Base-by-base conservation (phyloP, 2,888 invertebrate species). In the Zeuzera pyrina region DNA sequence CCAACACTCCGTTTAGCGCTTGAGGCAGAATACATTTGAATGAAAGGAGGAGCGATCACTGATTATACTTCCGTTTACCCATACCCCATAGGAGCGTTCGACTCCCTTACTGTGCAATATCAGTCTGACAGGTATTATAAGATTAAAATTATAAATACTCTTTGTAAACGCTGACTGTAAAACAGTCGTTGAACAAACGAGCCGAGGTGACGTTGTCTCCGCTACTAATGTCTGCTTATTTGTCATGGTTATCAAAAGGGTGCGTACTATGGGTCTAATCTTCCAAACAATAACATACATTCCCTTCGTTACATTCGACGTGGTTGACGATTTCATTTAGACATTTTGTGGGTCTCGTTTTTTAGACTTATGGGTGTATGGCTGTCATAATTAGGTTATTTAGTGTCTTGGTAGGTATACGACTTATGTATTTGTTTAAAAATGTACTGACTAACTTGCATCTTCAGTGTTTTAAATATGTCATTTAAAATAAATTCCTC, bases 51-150 rank as follows among this genome's bases (percentile, higher is more conserved):
- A 52, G 42, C 50, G 54, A 61, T 66, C 61, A 62, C 55, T 56
- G 55, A 64, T 65, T 62, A 62, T 52, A 52, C 50, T 55, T 61
- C 54, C 47, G 51, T 48, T 49, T 51, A 43, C 56, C 52, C 54
- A 58, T 57, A 52, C 43, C 43, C 45, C 35, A 37, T 36, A 34
- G 43, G 39, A 49, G 43, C 45, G n/a, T n/a, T n/a, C n/a, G n/a
- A 40, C 45, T 45, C 43, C 41, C 37, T 38, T 34, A 52, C 57
- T 57, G 57, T 57, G 45, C 41, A 47, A 35, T 45, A 43, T 38
- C 23, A 23, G 23, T 35, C 21, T 29, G 12, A 21, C 29, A 21
- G 21, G 33, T 33, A 29, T 33, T 30, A 36, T 33, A 40, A 33
- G 41, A 34, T 38, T 35, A 34, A 40, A 39, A 38, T 36, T 3